phyloP scores from a whole-genome alignment of 2,113 vertebrate genomes.

The Galeopterus variegatus region DNA sequence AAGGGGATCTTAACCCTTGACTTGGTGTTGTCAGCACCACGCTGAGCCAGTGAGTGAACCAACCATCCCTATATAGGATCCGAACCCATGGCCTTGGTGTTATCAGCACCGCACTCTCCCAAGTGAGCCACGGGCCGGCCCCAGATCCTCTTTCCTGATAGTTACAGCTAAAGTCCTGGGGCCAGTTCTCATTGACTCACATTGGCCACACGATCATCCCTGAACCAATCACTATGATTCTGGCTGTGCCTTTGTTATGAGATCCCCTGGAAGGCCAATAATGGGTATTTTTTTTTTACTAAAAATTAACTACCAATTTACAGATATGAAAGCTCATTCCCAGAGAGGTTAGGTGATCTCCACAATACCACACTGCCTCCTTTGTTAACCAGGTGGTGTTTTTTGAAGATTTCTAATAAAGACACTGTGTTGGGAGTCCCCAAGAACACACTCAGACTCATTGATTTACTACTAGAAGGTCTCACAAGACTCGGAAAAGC shows the following conservation, averaged over 20 bases:
- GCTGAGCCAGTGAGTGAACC: too few relatives aligned
- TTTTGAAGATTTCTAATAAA: neutral
- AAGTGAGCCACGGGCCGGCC: too few relatives aligned
- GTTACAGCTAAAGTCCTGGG: neutral
- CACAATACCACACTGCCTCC: neutral
- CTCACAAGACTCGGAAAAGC: neutral
- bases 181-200: neutral
- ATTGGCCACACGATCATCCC: neutral
- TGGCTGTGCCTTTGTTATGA: neutral
- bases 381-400: neutral
- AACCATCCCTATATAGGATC: too few relatives aligned
- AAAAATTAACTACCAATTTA: constrained; percentile 1
- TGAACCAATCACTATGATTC: neutral
- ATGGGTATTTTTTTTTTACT: neutral
- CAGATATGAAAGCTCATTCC: neutral
- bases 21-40: too few relatives aligned
- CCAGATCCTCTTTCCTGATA: too few relatives aligned
- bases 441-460: neutral
- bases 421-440: neutral
- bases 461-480: neutral
- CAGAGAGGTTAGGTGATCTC: neutral
- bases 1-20: too few relatives aligned
- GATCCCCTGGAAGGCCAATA: neutral
- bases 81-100: too few relatives aligned
- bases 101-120: too few relatives aligned